These are phyloP conservation scores for Zosterops hypoxanthus DNA, from an alignment of 2,113 vertebrate species.

Conservation along the genomic window DNA sequence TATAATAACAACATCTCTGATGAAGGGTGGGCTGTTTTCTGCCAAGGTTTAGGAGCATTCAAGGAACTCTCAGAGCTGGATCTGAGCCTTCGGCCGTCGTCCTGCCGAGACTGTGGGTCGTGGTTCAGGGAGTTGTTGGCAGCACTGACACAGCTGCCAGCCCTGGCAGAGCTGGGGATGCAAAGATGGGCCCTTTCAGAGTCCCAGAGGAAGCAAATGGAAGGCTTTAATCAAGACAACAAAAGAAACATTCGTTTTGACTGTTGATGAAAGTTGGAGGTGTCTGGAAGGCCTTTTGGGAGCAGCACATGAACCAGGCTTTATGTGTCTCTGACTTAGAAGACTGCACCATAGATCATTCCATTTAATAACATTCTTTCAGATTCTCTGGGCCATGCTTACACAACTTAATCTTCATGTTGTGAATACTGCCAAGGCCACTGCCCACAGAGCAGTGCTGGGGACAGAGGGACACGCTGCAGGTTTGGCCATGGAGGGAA, in stretches of 20 bases:
- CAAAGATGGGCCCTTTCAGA: slow-evolving; percentile 77
- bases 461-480: background rate
- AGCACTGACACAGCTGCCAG: slow-evolving; percentile 71
- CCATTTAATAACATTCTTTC: background rate
- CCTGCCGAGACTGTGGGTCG: slow-evolving; percentile 55
- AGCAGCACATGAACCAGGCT: background rate
- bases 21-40: slow-evolving; percentile 78
- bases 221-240: slow-evolving; percentile 49
- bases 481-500: background rate
- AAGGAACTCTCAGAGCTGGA: slow-evolving; percentile 80
- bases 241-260: slow-evolving; percentile 77
- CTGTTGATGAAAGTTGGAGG: background rate
- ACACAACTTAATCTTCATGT: background rate
- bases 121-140: slow-evolving; percentile 80
- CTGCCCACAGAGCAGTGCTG: background rate
- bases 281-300: background rate
- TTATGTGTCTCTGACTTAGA: background rate
- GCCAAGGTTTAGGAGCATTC: slow-evolving; percentile 69
- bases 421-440: background rate
- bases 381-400: background rate
- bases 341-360: background rate
- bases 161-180: slow-evolving; percentile 75
- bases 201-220: slow-evolving; percentile 69
- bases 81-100: slow-evolving; percentile 78
- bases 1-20: slow-evolving; percentile 80